Base-by-base conservation (phyloP, 2,888 invertebrate species). In the Ceramica pisi region DNA sequence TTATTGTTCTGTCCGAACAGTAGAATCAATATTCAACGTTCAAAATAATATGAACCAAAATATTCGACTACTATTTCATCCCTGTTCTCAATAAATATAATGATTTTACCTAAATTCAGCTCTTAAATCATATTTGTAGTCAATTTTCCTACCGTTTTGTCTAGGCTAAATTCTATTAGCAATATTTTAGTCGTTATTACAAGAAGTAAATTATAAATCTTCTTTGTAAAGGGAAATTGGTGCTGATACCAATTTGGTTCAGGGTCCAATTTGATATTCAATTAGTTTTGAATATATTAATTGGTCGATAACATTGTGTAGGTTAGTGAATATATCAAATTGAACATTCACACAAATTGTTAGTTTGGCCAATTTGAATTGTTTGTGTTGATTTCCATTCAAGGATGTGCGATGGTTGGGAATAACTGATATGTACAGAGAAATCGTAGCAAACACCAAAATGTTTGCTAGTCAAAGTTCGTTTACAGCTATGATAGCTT, bases 201-300 rank as follows among this genome's bases (percentile, higher is more conserved):
- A 66, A 56, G 51, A 66, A 56, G 51, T 38, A 60, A 80, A 76
- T 85, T 68, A 62, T 77, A 85, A 83, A 80, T 83, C 74, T 80
- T 72, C 65, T 72, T 74, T 73, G 73, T 44, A 57, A 63, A 55
- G 63, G 71, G 61, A 77, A 80, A 71, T 83, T 75, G 77, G 51
- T 31, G 50, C 55, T 59, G 78, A 71, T 79, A 79, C 50, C 80
- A 64, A 74, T 80, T 80, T 56, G 63, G 60, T 74, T 56, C 35
- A 38, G 66, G 66, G 73, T 61, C 64, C 75, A 75, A 83, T 83
- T 85, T 75, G 71, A 75, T 81, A 85, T 83, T 83, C 86, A 85
- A 83, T 85, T 85, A 83, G 73, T 62, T 69, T 53, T 68, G 78
- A 83, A 85, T 83, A 75, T 57, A 85, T 83, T 85, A 71, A 48